Conservation (phyloP, 1,140 invertebrate genomes). For the Conus ventricosus region DNA sequence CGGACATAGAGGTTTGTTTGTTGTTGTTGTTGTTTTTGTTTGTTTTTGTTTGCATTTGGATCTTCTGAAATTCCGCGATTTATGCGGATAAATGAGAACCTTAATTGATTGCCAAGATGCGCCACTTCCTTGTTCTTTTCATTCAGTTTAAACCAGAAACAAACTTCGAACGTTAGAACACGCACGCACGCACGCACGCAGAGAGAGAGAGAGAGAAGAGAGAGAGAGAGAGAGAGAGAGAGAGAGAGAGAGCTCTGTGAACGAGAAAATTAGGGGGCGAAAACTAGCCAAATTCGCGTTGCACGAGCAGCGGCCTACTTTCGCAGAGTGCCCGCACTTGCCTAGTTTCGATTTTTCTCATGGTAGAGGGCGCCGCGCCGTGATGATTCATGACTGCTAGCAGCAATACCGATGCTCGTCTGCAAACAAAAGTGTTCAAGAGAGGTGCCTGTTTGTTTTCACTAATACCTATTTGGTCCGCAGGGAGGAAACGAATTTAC, state of each 20-base stretch:
- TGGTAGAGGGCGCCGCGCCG: slow-evolving; percentile 18
- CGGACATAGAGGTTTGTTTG: no score
- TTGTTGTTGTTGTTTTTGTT: no score
- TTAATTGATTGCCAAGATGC: no score
- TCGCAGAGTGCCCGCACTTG: not conserved
- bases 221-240: no score
- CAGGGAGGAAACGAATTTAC: not conserved
- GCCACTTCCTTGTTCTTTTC: no score
- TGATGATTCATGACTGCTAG: slow-evolving; percentile 36
- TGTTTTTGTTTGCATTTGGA: no score
- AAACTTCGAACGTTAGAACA: not conserved
- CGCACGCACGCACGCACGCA: slow-evolving; percentile 4
- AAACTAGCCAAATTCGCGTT: not conserved
- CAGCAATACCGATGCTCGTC: slow-evolving; percentile 2
- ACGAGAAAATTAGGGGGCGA: not conserved
- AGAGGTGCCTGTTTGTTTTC: not conserved
- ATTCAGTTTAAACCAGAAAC: no score
- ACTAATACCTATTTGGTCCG: not conserved
- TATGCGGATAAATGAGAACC: no score
- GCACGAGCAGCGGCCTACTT: slow-evolving; percentile 2
- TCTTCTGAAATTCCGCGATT: no score
- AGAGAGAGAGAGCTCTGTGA: not conserved
- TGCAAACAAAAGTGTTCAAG: not conserved
- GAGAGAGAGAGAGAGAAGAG: not conserved
- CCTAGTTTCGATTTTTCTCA: slow-evolving; percentile 38